These are phyloP conservation scores for Cygnus atratus DNA, from an alignment of 2,113 vertebrate genomes.

Conservation along the genomic window DNA sequence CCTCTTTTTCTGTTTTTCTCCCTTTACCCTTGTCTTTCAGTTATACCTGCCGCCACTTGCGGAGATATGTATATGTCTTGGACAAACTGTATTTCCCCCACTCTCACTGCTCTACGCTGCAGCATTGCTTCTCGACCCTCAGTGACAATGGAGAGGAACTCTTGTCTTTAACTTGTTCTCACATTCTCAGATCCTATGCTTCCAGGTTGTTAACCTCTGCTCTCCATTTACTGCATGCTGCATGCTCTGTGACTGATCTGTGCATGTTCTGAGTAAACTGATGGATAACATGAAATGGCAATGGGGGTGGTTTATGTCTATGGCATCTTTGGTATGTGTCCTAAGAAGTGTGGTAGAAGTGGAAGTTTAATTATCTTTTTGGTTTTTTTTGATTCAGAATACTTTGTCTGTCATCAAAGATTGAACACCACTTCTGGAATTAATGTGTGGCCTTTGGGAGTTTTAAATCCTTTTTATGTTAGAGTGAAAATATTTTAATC, in stretches of 20 bases:
- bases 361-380: background rate
- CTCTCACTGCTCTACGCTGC: slow-evolving; percentile 82
- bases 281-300: background rate
- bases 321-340: background rate
- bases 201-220: slow-evolving; percentile 87
- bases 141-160: slow-evolving; percentile 87
- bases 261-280: slow-evolving; percentile 66
- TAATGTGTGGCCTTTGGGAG: background rate
- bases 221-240: slow-evolving; percentile 80
- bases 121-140: slow-evolving; percentile 84
- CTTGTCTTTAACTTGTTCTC: slow-evolving; percentile 87
- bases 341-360: background rate
- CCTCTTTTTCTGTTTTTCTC: slow-evolving; percentile 74
- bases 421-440: background rate
- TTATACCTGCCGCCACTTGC: slow-evolving; percentile 89
- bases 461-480: background rate
- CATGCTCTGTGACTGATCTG: slow-evolving; percentile 68
- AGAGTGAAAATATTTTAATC: background rate
- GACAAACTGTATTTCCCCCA: slow-evolving; percentile 85
- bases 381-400: background rate
- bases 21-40: slow-evolving; percentile 85
- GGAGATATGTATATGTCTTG: slow-evolving; percentile 88
- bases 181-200: slow-evolving; percentile 88
- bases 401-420: background rate
- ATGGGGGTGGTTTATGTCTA: background rate